Conservation (phyloP, 1,140 invertebrate species). For the Cyclina sinensis region DNA sequence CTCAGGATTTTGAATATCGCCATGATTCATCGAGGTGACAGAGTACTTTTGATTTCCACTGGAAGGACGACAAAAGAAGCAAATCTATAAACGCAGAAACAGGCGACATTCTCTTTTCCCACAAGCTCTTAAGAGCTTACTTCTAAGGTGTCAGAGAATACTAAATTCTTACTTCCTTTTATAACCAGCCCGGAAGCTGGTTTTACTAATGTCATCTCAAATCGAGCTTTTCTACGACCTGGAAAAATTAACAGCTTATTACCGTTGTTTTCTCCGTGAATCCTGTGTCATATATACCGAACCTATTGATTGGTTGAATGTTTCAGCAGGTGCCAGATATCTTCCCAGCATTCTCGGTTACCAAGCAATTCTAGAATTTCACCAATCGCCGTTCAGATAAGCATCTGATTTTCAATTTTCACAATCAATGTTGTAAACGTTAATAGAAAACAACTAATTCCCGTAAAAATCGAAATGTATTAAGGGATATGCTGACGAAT, state of each 20-base stretch:
- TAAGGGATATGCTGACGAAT: slow-evolving; percentile 15
- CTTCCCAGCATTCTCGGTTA: slow-evolving; percentile 12
- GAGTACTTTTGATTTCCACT: no score
- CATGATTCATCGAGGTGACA: no score
- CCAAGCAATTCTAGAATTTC: slow-evolving; percentile 43
- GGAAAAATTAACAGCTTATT: no score
- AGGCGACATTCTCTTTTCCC: neutral
- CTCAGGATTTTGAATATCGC: no score
- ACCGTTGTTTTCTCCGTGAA: slow-evolving; percentile 21
- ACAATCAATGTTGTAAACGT: slow-evolving; percentile 29
- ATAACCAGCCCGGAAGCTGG: no score
- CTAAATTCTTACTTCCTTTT: slow-evolving; percentile 8
- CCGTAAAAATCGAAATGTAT: slow-evolving; percentile 38
- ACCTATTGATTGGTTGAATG: neutral
- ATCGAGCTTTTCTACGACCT: no score
- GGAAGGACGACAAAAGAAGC: no score
- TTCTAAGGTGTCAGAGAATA: neutral
- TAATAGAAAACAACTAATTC: slow-evolving; percentile 39
- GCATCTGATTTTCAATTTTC: slow-evolving; percentile 50
- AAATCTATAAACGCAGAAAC: no score
- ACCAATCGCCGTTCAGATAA: slow-evolving; percentile 35
- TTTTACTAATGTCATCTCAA: no score
- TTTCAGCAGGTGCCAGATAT: slow-evolving; percentile 45
- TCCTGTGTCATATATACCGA: neutral
- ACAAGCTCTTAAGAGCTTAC: neutral